Evolutionary conservation across 2,888 invertebrate species (phyloP), one percentile per base, ranked within the genome.

Genomic region (Fragum sueziense): DNA sequence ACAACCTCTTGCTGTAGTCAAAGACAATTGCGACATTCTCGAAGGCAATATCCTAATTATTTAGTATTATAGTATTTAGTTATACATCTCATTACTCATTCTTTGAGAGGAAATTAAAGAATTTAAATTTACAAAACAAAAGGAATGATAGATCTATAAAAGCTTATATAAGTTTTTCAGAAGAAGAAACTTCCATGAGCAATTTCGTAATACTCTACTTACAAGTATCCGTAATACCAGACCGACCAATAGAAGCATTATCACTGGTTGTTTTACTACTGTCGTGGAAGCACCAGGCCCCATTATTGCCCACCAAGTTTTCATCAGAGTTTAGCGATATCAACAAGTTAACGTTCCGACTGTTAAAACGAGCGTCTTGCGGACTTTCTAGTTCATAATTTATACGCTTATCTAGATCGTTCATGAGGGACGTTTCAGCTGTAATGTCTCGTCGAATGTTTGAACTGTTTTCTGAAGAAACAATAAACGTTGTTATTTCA

Each of bases 381-480:
- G 88, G 88, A 78, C 88, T 88, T 72, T 90, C 90, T 57, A 89
- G 74, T 52, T 90, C 90, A 52, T 87, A 85, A 77, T 90, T 90
- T 22, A 90, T 80, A 2, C 90, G 84, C 72, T 91, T 91, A 84
- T 91, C 91, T 31, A 91, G 88, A 80, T 91, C 91, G 74, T 90
- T 91, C 91, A 91, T 91, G 33, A 91, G 76, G 0, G 91, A 91
- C 0, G 91, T 91, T 71, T 91, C 91, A 1, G 90, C 91, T 6
- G 91, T 91, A 31, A 91, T 90, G 80, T 91, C 91, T 34, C 91
- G 81, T 27, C 91, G 76, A 17, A 91, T 83, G 72, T 91, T 91
- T 1, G 90, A 89, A 31, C 87, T 87, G 54, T 84, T 86, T 72
- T 89, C 89, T 75, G 78, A 25, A 27, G 22, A 31, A 33, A n/a